phyloP scores from a whole-genome alignment of 2,888 invertebrate species.

The Opisthograptis luteolata region DNA sequence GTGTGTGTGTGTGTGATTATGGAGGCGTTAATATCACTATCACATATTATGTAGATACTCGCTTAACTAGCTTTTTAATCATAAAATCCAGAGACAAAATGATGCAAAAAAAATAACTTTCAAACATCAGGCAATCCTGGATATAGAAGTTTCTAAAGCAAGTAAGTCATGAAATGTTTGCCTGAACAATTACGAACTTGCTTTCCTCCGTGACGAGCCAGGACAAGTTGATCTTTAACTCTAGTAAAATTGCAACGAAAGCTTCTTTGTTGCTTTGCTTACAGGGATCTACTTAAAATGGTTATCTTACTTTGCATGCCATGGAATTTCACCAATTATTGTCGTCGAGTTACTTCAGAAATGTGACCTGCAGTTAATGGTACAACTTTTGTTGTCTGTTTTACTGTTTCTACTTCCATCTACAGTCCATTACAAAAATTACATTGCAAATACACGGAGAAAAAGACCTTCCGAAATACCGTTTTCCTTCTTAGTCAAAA shows the following conservation, averaged over 20 bases:
- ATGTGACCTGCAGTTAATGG: conserved; percentile 1
- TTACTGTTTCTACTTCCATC: no score
- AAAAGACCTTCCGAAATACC: no score
- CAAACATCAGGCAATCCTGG: no score
- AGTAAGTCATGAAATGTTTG: neutral
- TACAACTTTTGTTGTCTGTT: conserved; percentile 4
- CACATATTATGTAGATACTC: no score
- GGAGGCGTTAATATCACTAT: no score
- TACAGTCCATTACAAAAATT: no score
- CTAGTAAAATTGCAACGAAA: neutral
- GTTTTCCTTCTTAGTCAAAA: no score
- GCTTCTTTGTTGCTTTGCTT: neutral
- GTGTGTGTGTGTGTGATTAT: no score
- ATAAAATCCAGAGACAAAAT: no score
- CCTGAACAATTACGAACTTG: neutral
- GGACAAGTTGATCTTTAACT: neutral
- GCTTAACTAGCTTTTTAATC: no score
- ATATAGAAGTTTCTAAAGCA: neutral
- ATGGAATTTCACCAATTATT: conserved; percentile 14
- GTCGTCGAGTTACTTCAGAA: conserved; percentile 2
- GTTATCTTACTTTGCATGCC: conserved; percentile 2
- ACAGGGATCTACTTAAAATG: neutral
- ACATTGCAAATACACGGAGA: conserved; percentile 1
- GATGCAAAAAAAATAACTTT: no score
- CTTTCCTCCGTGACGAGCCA: conserved; percentile 2